Evolutionary conservation across 2,797 vertebrate genomes (phyloP).

Genomic region (Oreonectes daqikongensis): DNA sequence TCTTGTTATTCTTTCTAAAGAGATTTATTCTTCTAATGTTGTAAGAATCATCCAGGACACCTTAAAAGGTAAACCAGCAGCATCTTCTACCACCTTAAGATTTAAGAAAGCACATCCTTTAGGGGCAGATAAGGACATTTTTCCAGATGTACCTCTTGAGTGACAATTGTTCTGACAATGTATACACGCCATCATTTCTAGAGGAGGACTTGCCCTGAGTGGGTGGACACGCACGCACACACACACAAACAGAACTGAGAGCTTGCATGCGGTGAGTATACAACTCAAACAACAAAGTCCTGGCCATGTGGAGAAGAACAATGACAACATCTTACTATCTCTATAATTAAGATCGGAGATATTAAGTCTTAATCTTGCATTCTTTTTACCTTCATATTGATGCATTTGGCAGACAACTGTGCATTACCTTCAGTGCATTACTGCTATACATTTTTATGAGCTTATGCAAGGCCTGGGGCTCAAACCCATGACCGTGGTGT

Average conservation of each 20-base stretch:
- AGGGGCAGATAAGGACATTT: not conserved
- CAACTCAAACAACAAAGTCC: conserved; percentile 45
- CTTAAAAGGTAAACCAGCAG: too few species aligned
- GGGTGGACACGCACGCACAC: not conserved
- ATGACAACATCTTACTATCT: conserved; percentile 28
- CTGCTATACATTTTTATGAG: too few species aligned
- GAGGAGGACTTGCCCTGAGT: not conserved
- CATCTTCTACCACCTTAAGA: too few species aligned
- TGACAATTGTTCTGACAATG: not conserved
- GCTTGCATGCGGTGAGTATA: not conserved
- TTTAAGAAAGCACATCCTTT: too few species aligned
- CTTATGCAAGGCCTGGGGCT: too few species aligned
- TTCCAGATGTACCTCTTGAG: not conserved
- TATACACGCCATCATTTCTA: conserved; percentile 2
- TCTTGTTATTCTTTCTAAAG: too few species aligned
- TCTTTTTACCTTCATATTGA: not conserved
- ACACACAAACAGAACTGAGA: not conserved
- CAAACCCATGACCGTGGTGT: too few species aligned
- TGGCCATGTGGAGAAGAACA: conserved; percentile 27
- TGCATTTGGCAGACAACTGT: too few species aligned
- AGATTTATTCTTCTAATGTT: too few species aligned
- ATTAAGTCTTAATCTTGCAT: not conserved
- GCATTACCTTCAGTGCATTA: too few species aligned
- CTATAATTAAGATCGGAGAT: not conserved
- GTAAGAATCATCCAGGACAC: not conserved